Evolutionary conservation across 2,113 vertebrate genomes (phyloP).

Genomic region (Bolborhynchus lineola): DNA sequence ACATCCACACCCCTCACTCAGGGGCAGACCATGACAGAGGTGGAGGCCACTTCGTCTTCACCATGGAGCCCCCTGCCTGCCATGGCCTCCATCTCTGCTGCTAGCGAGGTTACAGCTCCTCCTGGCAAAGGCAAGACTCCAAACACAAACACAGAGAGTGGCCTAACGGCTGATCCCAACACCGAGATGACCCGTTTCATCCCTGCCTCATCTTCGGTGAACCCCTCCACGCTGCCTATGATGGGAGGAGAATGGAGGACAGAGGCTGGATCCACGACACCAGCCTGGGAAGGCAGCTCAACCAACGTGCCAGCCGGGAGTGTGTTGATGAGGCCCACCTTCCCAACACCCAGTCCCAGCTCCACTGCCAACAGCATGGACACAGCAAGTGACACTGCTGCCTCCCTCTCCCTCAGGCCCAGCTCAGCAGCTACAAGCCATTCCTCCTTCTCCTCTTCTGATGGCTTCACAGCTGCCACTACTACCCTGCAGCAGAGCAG

Average conservation of each 20-base stretch:
- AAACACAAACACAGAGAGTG: accelerated
- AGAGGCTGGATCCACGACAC: accelerated
- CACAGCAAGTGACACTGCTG: not conserved
- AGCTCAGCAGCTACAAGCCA: not conserved
- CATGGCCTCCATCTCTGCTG: accelerated
- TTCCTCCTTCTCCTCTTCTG: not conserved
- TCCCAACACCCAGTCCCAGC: accelerated
- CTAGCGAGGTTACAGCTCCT: accelerated
- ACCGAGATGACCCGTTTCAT: not conserved
- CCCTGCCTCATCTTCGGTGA: accelerated
- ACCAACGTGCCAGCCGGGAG: accelerated
- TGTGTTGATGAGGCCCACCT: accelerated
- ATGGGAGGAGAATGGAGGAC: not conserved
- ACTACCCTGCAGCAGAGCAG: not conserved
- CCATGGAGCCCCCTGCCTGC: accelerated
- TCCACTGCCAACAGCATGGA: accelerated
- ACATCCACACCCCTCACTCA: accelerated
- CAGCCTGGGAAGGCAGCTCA: not conserved
- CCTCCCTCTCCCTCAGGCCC: not conserved
- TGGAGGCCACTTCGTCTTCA: accelerated
- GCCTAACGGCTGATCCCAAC: accelerated
- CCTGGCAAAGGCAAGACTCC: accelerated
- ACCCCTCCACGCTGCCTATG: no score
- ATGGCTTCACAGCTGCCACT: not conserved
- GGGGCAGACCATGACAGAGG: accelerated